Evolutionary conservation across 1,140 invertebrate species (phyloP), one percentile per base, ranked within the genome.

Genomic region (Caenorhabditis latens): DNA sequence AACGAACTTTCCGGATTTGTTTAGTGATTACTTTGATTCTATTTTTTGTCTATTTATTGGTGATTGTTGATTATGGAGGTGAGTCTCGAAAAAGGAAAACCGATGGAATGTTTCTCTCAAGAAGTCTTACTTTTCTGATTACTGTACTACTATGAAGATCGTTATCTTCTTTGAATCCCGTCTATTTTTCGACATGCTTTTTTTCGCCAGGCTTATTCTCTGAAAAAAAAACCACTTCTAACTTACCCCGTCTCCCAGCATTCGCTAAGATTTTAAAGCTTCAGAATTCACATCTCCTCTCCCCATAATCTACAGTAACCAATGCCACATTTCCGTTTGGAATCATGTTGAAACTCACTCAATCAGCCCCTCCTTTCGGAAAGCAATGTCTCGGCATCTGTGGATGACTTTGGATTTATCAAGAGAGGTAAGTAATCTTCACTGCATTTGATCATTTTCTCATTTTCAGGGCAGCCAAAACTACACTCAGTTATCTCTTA

Each of bases 401-500:
- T 71, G 65, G 65, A 71, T 71, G 24, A 5, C 65, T 2, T 46
- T 71, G 65, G 65, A 71, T n/a, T 71, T 71, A 11, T 71, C 65
- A 4, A 71, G 65, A 71, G 65, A 71, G 42, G 65, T 71, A n/a
- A 42, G 11, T 67, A 13, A 5, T 42, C 3, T 42, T 42, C 32
- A 11, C 9, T 9, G 42, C 11, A 24, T 1, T 11, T 11, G 1
- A 9, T 50, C 14, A 50, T 2, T 50, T 50, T 50, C 50, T 32
- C 32, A 32, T 42, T 67, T 85, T 48, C 71, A 79, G 71, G 24
- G 24, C 46, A 79, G 43, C n/a, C 71, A 79, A 48, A 79, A 79
- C 46, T 24, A 79, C 71, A 79, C 71, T 24, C 13, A 79, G 4
- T 7, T 79, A 0, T 79, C 71, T 2, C 8, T 79, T 4, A 48